phyloP scores from a whole-genome alignment of 2,113 vertebrate genomes.

The Copsychus sechellarum region DNA sequence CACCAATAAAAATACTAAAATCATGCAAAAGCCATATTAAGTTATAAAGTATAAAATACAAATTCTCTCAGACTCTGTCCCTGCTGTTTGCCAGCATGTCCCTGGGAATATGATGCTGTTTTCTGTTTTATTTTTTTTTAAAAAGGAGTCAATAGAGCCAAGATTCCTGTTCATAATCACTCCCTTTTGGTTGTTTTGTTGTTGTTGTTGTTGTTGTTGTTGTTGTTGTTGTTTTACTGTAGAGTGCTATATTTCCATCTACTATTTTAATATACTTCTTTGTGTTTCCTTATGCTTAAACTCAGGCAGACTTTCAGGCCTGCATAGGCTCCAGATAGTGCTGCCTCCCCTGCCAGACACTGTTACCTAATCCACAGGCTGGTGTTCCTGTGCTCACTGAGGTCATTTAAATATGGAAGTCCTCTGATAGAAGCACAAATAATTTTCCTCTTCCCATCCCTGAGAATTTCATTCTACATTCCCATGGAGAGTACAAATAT shows the following conservation, averaged over 20 bases:
- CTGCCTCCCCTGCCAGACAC: not conserved
- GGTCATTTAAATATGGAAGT: not conserved
- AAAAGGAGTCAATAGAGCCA: not conserved
- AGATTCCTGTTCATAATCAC: slow-evolving; percentile 47
- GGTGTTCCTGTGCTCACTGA: not conserved
- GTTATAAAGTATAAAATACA: slow-evolving; percentile 35
- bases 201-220: too few species aligned
- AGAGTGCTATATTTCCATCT: slow-evolving; percentile 13
- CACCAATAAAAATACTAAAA: slow-evolving; percentile 26
- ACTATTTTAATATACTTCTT: slow-evolving; percentile 32
- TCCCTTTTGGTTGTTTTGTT: not conserved
- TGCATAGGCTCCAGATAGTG: not conserved
- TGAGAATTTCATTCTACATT: not conserved
- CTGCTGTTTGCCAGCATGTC: slow-evolving; percentile 46
- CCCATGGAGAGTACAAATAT: not conserved
- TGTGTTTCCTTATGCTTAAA: slow-evolving; percentile 3
- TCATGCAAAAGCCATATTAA: slow-evolving; percentile 40
- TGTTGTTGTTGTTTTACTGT: not conserved
- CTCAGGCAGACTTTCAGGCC: not conserved
- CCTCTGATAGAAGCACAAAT: not conserved
- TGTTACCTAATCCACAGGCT: not conserved
- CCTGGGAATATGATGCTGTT: slow-evolving; percentile 34
- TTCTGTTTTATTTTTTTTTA: not conserved
- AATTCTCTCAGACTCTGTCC: slow-evolving; percentile 1
- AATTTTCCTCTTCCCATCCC: not conserved